phyloP scores from a whole-genome alignment of 2,888 invertebrate species.

The Hypena proboscidalis region DNA sequence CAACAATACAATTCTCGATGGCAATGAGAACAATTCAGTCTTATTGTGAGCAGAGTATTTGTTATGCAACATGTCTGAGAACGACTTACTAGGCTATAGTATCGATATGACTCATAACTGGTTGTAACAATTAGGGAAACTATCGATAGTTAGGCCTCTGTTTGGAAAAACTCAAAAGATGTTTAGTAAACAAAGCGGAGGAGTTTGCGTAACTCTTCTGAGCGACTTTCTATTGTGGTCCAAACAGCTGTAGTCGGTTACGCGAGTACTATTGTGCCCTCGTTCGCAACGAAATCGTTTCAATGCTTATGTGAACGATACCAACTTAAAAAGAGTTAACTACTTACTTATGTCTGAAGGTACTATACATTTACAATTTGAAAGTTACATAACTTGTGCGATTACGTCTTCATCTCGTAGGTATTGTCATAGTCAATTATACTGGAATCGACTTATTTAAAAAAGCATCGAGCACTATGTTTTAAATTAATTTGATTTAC shows the following conservation, averaged over 20 bases:
- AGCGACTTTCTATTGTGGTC: slow-evolving; percentile 75
- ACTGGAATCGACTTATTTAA: no score
- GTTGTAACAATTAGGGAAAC: slow-evolving; percentile 32
- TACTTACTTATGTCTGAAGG: background rate
- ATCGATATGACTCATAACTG: slow-evolving; percentile 25
- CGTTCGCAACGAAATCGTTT: slow-evolving; percentile 62
- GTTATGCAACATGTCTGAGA: slow-evolving; percentile 11
- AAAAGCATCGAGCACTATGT: background rate
- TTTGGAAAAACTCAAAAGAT: slow-evolving; percentile 47
- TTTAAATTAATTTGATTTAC: slow-evolving; percentile 14
- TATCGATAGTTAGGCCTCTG: slow-evolving; percentile 20
- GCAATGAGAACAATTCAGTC: slow-evolving; percentile 1
- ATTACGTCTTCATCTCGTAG: no score
- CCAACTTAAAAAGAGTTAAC: background rate
- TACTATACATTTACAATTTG: no score
- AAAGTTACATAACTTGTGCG: background rate
- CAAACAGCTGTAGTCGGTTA: slow-evolving; percentile 72
- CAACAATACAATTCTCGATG: background rate
- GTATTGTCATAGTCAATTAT: no score
- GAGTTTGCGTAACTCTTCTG: slow-evolving; percentile 70
- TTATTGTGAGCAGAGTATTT: background rate
- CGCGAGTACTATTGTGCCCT: slow-evolving; percentile 67
- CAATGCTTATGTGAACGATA: slow-evolving; percentile 48
- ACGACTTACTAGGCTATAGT: slow-evolving; percentile 12
- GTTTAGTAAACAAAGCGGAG: slow-evolving; percentile 65